These are phyloP conservation scores for Albula goreensis DNA, from an alignment of 2,113 vertebrate species.

Conservation along the genomic window DNA sequence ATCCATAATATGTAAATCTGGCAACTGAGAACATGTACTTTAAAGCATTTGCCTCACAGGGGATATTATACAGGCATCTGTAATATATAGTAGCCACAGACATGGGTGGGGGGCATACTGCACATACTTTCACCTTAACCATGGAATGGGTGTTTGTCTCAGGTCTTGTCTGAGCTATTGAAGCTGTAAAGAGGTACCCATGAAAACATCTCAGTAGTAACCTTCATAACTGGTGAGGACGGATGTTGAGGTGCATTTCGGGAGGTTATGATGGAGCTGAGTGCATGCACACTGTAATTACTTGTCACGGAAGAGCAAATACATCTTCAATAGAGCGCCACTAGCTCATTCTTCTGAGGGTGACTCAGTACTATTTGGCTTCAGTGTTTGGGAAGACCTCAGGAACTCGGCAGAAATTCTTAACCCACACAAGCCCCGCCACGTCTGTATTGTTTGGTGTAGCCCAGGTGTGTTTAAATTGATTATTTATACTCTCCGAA, in stretches of 20 bases:
- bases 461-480: neutral
- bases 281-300: neutral
- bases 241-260: neutral
- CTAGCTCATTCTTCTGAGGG: neutral
- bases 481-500: neutral
- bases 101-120: neutral
- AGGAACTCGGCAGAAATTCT: neutral
- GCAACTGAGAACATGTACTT: no score
- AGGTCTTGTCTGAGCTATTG: neutral
- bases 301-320: neutral
- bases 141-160: neutral
- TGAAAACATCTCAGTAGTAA: neutral
- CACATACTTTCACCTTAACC: neutral
- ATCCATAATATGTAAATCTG: no score
- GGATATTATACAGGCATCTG: neutral
- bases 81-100: neutral
- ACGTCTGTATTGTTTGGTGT: constrained; percentile 2
- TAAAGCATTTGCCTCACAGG: no score
- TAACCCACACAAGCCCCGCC: neutral
- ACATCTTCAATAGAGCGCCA: neutral
- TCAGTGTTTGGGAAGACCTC: neutral
- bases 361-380: constrained; percentile 23
- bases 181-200: neutral
- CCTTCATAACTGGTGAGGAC: neutral
- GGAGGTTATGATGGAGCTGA: neutral